These are phyloP conservation scores for Lasioglossum malachurum DNA, from an alignment of 2,888 invertebrate genomes.

Conservation along the genomic window DNA sequence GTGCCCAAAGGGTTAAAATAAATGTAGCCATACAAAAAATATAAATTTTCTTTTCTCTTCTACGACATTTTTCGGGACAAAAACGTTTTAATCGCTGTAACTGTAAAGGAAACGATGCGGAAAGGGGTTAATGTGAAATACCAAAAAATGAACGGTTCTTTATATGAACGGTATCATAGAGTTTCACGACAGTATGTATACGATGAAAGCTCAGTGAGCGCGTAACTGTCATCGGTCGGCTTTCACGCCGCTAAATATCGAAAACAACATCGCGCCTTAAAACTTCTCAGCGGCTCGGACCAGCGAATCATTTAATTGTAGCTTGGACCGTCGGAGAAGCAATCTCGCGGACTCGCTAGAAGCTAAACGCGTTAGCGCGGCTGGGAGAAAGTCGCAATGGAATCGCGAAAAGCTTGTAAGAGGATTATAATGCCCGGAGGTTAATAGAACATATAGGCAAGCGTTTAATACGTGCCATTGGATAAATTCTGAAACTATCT, in stretches of 20 bases:
- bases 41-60: too few relatives aligned
- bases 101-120: too few relatives aligned
- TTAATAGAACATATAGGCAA: constrained; percentile 36
- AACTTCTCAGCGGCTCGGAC: not conserved
- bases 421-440: constrained; percentile 42
- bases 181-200: constrained; percentile 1
- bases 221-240: not conserved
- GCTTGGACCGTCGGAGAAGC: not conserved
- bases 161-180: not conserved
- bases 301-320: constrained; percentile 31
- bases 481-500: constrained; percentile 45
- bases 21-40: too few relatives aligned
- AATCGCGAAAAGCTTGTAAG: constrained; percentile 54
- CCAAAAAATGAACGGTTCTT: not conserved
- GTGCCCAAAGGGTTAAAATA: too few relatives aligned
- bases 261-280: not conserved
- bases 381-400: constrained; percentile 48
- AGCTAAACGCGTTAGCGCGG: constrained; percentile 30
- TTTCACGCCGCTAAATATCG: constrained; percentile 13
- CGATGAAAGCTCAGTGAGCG: not conserved
- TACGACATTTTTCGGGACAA: too few relatives aligned
- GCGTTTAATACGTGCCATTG: constrained; percentile 23
- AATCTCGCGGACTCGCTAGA: constrained; percentile 18
- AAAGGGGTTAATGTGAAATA: not conserved
- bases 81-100: too few relatives aligned